Conservation (phyloP, 2,888 invertebrate genomes). For the Steromphala cineraria region DNA sequence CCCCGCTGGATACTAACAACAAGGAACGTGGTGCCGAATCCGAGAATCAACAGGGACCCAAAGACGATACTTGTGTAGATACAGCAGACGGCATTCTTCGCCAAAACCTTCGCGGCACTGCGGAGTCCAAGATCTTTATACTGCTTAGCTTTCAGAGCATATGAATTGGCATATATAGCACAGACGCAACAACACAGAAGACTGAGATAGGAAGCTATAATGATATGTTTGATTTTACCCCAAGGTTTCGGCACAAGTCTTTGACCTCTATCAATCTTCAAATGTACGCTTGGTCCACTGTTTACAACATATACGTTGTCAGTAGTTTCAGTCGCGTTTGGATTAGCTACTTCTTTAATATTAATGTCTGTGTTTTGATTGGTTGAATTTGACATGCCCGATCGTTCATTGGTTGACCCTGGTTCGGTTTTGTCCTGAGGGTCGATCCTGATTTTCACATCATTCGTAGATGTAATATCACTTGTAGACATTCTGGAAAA, state of each 20-base stretch:
- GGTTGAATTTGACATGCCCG: too few species aligned
- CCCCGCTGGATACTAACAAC: background rate
- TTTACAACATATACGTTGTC: background rate
- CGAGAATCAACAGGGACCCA: background rate
- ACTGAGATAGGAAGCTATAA: constrained; percentile 30
- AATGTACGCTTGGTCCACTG: background rate
- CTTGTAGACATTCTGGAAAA: too few species aligned
- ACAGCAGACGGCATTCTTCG: constrained; percentile 19
- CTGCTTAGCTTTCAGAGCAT: constrained; percentile 24
- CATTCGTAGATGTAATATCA: too few species aligned
- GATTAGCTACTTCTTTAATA: too few species aligned
- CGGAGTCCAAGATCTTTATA: constrained; percentile 28
- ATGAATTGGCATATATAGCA: constrained; percentile 24
- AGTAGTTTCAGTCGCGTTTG: too few species aligned
- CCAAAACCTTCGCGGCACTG: constrained; percentile 18
- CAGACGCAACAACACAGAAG: constrained; percentile 13
- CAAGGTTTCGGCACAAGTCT: constrained; percentile 27
- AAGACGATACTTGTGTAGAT: constrained; percentile 26
- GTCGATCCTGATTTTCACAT: too few species aligned
- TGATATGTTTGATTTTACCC: constrained; percentile 26
- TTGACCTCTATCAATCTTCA: background rate
- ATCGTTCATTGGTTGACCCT: too few species aligned
- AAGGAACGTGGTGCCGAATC: background rate
- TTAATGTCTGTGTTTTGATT: too few species aligned
- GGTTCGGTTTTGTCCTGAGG: too few species aligned